Evolutionary conservation across 2,113 vertebrate genomes (phyloP), one percentile per base, ranked within the genome.

Genomic region (Steatornis caripensis): DNA sequence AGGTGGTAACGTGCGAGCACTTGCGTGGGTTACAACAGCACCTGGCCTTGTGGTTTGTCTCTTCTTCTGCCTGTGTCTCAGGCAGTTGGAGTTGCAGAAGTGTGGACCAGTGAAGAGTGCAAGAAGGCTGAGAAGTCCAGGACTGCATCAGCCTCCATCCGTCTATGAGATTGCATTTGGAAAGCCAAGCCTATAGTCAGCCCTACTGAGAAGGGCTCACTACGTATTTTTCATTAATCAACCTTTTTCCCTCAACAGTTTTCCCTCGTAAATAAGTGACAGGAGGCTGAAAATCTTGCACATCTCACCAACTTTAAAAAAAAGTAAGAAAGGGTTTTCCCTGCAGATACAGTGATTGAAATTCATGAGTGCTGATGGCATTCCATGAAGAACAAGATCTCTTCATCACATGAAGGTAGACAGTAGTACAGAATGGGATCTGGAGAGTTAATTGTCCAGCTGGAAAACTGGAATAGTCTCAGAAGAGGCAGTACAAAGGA

Each of bases 11-110:
- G 15, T 68, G 21, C 1, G 1, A 87, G 37, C 29, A 5, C 41
- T 77, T 0, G 0, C 32, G 29, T 24, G n/a, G 46, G 23, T 64
- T 84, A 83, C 0, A 0, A 66, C 57, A 89, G 57, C 55, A 14
- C 30, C 20, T 12, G 39, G n/a, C 36, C 64, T 87, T 48, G 29
- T 13, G 57, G 32, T 87, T 84, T 78, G 27, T 83, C 24, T 87
- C 66, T 57, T 48, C 65, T 90, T 2, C 2, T 65, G 49, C 54
- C 24, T 22, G 11, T 37, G 46, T 48, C 48, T 43, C 43, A 30
- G 51, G 22, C 54, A 54, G n/a, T 22, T 51, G 62, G 51, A 58
- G 49, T 20, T 88, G 74, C 43, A 53, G 21, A 62, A 13, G 1
- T 37, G 20, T 27, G 68, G 46, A 22, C 26, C 17, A 48, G 23